A percentile compares a stretch with the other conserved stretches of the same genome.
Evolutionary conservation across 2,888 invertebrate species (phyloP).

Genomic region (Linnaemya vulpina): DNA sequence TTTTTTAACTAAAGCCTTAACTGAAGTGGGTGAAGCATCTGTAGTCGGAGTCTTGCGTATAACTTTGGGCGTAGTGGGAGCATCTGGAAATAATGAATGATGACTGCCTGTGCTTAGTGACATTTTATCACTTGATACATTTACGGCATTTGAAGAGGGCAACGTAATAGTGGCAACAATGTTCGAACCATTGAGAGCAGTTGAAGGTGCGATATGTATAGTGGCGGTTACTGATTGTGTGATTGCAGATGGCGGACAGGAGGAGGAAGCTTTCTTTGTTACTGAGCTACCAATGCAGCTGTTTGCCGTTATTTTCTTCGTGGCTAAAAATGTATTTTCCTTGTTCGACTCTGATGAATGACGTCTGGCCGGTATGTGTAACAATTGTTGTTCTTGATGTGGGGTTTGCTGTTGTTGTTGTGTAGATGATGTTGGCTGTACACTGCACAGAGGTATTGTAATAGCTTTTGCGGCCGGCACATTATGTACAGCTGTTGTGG

Average conservation of each 20-base stretch:
- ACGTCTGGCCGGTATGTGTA: constrained; percentile 75
- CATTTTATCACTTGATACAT: constrained; percentile 63
- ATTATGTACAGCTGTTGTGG: constrained; percentile 75
- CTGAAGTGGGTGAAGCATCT: constrained; percentile 84
- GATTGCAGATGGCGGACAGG: constrained; percentile 45
- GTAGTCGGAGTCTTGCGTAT: constrained; percentile 86
- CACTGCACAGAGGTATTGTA: constrained; percentile 70
- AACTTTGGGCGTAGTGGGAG: constrained; percentile 87
- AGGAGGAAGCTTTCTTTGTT: constrained; percentile 68
- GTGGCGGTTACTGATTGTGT: constrained; percentile 75
- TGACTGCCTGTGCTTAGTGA: constrained; percentile 44
- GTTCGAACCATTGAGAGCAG: constrained; percentile 72
- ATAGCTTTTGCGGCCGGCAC: constrained; percentile 74
- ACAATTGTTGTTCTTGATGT: constrained; percentile 70
- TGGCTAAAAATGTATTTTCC: constrained; percentile 81
- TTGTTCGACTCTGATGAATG: constrained; percentile 80
- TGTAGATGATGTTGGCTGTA: constrained; percentile 55
- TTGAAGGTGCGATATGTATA: constrained; percentile 74
- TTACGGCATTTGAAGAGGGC: constrained; percentile 52
- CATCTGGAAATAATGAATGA: constrained; percentile 85
- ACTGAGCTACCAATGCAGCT: constrained; percentile 45
- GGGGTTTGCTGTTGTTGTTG: constrained; percentile 71
- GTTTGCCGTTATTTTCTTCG: constrained; percentile 76
- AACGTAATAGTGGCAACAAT: constrained; percentile 70
- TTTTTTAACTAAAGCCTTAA: constrained; percentile 83